These are phyloP conservation scores for Anthopleura sola DNA, from an alignment of 64 coral and sea anemone genomes.

Conservation along the genomic window DNA sequence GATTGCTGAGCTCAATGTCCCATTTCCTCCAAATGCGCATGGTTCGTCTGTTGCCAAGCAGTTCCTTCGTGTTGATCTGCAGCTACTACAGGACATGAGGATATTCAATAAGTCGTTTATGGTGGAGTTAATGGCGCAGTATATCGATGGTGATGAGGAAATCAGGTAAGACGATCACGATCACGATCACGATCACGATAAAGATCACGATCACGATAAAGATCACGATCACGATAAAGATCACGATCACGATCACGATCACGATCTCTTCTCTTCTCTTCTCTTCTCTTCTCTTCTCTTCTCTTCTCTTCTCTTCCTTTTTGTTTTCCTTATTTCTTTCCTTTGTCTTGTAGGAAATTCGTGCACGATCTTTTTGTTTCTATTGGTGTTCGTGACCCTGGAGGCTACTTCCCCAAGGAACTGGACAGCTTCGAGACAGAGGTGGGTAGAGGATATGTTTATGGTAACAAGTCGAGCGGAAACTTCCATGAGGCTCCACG, in stretches of 20 bases:
- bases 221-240: too few species aligned
- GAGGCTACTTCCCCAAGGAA: conserved; percentile 78
- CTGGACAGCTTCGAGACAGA: conserved; percentile 74
- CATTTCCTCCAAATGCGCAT: conserved; percentile 56
- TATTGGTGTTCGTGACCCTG: conserved; percentile 79
- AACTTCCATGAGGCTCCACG: too few species aligned
- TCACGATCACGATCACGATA: too few species aligned
- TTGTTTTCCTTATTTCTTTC: background rate
- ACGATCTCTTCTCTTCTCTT: too few species aligned
- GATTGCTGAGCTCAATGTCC: conserved; percentile 79
- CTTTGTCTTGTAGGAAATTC: conserved; percentile 36
- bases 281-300: too few species aligned
- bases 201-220: too few species aligned
- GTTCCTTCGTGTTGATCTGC: conserved; percentile 70
- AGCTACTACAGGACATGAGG: conserved; percentile 70
- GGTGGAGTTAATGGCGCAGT: conserved; percentile 88
- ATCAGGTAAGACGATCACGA: conserved; percentile 54
- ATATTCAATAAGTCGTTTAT: conserved; percentile 67
- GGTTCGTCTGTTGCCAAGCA: conserved; percentile 76
- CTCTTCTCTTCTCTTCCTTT: background rate
- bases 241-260: background rate
- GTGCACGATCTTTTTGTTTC: conserved; percentile 72
- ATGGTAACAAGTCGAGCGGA: too few species aligned
- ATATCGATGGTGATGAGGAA: conserved; percentile 87
- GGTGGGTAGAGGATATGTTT: conserved; percentile 30